Base-by-base conservation (phyloP, 2,797 vertebrate species). In the Enteromius treurensis region DNA sequence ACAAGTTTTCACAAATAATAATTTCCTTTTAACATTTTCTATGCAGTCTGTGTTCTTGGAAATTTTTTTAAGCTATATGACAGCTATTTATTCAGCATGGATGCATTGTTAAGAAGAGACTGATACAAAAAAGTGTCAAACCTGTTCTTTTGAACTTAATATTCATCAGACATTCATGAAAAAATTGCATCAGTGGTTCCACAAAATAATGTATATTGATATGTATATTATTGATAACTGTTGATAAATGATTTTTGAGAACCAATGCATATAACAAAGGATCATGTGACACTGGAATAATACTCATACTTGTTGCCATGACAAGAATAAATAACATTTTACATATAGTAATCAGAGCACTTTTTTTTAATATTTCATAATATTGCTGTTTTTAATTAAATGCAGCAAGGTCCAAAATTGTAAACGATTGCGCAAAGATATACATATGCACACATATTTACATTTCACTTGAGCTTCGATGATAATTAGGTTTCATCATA, bases 21-120 rank as follows among this genome's bases (percentile, higher is more conserved):
- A 23, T 64, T 74, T 73, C 40, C 60, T 8, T 47, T 29, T 47
- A 58, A 62, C 17, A n/a, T 4, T 45, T 60, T 81, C 40, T 74
- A 26, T 51, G 15, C 21, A 75, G 45, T 17, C 29, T 37, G 21
- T 47, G 55, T 37, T 58, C 7, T 58, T 58, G 51, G 21, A 75
- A 47, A 13, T 45, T 45, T 45, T 45, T 42, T 11, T 11, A 13
- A 45, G 42, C 42, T 45, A 45, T 13, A 13, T 45, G 42, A 45
- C 0, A 45, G 42, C 42, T 45, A 11, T 45, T 23, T 10, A 21
- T 67, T 67, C 34, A 26, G 14, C 8, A 29, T 49, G 8, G 9
- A 49, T 1, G 7, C 14, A 26, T 49, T 26, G 8, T 49, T 19
- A 15, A 49, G 29, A 71, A 26, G 23, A 26, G 42, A 71, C 69